Base-by-base conservation (phyloP, 2,113 vertebrate species). In the Anguilla rostrata region DNA sequence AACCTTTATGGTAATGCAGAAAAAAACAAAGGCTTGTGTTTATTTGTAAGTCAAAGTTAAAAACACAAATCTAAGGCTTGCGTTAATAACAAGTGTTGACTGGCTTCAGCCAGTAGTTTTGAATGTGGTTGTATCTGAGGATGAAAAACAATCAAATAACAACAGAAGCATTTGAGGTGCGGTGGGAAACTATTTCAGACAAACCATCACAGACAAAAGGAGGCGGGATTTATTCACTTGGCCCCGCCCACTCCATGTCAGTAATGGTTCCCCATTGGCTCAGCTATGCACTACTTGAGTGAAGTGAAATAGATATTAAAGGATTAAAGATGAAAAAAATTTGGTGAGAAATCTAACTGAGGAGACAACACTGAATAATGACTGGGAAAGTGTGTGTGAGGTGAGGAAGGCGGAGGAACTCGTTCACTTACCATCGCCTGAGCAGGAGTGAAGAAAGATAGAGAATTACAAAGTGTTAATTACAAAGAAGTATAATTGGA, bases 401-500 rank as follows among this genome's bases (percentile, higher is more conserved):
- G 71, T 9, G 71, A n/a, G 29, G 43, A 2, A 34, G 71, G 71
- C 9, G 71, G 5, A 29, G 71, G 57, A 81, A 75, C 34, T 46
- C 0, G 75, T 92, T 29, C 89, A 96, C 95, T 95, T 95, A 96
- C 95, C 95, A 96, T 96, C 78, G 95, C 95, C 95, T 96, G 90
- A 8, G 86, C 85, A 80, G 89, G 83, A 88, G 88, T 83, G 93
- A 87, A 88, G 87, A 94, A 83, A 90, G 89, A 85, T 90, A 92
- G 89, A 89, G 85, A 94, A 94, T 91, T 84, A 88, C 66, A 84
- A 92, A 16, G 91, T 63, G 89, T 93, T 94, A 93, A 92, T 90
- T 87, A 60, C 49, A 66, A 60, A 88, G 43, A 26, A 26, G 15
- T 63, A 63, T n/a, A n/a, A 57, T 81, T 81, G 81, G 20, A 81